phyloP scores from a whole-genome alignment of 2,797 vertebrate species.

The Manis pentadactyla region DNA sequence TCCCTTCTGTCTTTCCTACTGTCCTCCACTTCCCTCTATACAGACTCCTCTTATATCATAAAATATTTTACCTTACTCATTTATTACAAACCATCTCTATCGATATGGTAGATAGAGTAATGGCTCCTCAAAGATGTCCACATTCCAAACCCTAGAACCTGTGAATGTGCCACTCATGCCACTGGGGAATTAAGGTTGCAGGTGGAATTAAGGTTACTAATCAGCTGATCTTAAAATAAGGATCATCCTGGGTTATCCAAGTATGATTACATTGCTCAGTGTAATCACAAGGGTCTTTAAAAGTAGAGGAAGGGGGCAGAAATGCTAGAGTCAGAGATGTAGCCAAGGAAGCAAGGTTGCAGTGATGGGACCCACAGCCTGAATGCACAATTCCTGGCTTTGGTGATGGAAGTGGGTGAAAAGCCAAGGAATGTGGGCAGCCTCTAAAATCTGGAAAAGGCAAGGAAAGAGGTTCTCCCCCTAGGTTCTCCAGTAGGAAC shows the following conservation, averaged over 20 bases:
- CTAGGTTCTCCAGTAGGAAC: background rate
- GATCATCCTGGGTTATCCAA: background rate
- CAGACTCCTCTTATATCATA: background rate
- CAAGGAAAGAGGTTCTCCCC: too few relatives aligned
- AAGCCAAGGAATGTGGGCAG: rapidly evolving
- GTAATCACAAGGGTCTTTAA: background rate
- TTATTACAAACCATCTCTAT: background rate
- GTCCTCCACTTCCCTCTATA: background rate
- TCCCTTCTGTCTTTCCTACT: background rate
- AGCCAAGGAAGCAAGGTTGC: too few relatives aligned
- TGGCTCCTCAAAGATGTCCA: background rate
- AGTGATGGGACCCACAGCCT: background rate
- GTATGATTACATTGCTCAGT: too few relatives aligned
- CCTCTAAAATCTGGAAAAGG: background rate
- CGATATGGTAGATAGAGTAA: background rate
- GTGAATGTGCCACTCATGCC: background rate
- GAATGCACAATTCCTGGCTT: background rate
- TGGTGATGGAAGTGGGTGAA: rapidly evolving
- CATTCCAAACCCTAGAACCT: background rate
- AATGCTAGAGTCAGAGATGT: background rate
- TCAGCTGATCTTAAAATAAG: background rate
- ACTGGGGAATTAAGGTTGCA: background rate
- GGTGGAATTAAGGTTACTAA: background rate
- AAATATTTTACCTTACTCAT: background rate
- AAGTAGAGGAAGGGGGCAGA: background rate